These are phyloP conservation scores for Melanaphis sacchari DNA, from an alignment of 1,140 invertebrate species.

Conservation along the genomic window DNA sequence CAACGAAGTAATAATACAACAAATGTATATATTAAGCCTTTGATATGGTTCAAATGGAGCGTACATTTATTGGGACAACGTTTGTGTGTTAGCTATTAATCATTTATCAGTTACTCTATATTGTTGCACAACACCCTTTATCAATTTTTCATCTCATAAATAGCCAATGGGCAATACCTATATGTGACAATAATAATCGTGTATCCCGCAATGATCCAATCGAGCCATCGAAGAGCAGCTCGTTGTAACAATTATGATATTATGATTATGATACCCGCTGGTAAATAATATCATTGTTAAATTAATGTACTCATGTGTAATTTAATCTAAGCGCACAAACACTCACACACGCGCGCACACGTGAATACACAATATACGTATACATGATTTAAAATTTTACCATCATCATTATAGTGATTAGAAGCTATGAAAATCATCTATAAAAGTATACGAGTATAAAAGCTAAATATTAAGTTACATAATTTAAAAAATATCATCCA, in stretches of 20 bases:
- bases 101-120: neutral
- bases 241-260: neutral
- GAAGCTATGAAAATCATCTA: neutral
- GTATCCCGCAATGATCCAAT: neutral
- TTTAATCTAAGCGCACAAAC: neutral
- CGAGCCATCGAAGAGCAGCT: neutral
- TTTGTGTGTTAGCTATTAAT: neutral
- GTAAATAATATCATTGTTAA: neutral
- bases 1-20: neutral
- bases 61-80: neutral
- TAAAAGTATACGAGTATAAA: neutral
- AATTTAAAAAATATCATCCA: too few relatives aligned
- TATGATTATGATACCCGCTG: too few relatives aligned
- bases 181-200: neutral
- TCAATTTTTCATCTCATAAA: neutral
- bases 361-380: neutral
- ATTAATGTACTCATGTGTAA: neutral
- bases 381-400: neutral
- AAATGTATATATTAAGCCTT: neutral
- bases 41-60: neutral
- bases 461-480: too few relatives aligned
- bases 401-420: neutral
- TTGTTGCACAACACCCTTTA: neutral
- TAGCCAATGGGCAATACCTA: too few relatives aligned
- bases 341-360: too few relatives aligned